Conservation (phyloP, 2,888 invertebrate species). For the Ischnus inquisitorius region DNA sequence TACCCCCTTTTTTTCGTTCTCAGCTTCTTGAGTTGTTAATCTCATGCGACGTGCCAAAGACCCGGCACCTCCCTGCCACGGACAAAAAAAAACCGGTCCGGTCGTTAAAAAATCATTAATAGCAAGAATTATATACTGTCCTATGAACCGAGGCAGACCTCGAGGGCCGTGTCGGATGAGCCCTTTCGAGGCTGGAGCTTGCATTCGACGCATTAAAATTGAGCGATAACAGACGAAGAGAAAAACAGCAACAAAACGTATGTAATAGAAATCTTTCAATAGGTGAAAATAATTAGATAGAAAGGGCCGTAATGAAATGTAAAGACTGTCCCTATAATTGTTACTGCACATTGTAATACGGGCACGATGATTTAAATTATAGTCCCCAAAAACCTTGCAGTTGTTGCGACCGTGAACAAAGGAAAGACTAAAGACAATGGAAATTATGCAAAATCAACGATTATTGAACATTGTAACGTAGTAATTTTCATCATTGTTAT, state of each 20-base stretch:
- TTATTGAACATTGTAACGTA: too few relatives aligned
- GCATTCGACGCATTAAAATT: slow-evolving; percentile 9
- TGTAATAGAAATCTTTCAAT: too few relatives aligned
- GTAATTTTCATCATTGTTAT: too few relatives aligned
- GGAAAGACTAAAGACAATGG: too few relatives aligned
- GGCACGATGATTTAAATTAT: too few relatives aligned
- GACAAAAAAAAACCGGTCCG: slow-evolving; percentile 59
- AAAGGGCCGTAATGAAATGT: too few relatives aligned
- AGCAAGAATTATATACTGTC: slow-evolving; percentile 44
- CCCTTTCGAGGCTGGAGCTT: not conserved
- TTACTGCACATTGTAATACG: too few relatives aligned
- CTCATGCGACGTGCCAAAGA: slow-evolving; percentile 63
- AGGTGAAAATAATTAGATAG: too few relatives aligned
- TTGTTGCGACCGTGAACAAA: too few relatives aligned
- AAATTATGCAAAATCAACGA: too few relatives aligned
- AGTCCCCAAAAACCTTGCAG: too few relatives aligned
- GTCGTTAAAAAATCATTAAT: slow-evolving; percentile 71
- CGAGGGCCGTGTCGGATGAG: slow-evolving; percentile 44
- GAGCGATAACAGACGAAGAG: slow-evolving; percentile 19
- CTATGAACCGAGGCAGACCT: slow-evolving; percentile 26
- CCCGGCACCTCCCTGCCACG: slow-evolving; percentile 55
- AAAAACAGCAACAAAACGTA: not conserved
- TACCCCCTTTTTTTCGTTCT: slow-evolving; percentile 22
- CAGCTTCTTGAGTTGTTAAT: slow-evolving; percentile 57
- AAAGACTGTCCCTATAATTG: too few relatives aligned